These are phyloP conservation scores for Melieria omissa DNA, from an alignment of 2,888 invertebrate species.

Conservation along the genomic window DNA sequence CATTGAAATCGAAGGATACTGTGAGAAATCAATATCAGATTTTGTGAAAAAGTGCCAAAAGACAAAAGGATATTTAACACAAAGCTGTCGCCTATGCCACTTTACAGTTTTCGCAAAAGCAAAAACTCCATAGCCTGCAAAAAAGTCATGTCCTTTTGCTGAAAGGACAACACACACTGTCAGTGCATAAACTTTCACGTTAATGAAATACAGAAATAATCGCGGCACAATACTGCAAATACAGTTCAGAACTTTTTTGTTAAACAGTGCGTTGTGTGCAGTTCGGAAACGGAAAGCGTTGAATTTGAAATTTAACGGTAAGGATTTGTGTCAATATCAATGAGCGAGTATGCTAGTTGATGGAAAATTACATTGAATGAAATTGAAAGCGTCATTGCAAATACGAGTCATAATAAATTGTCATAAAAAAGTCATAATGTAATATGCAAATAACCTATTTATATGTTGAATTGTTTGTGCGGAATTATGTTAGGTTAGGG, in stretches of 20 bases:
- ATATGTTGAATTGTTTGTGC: no score
- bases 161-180: slow-evolving; percentile 15
- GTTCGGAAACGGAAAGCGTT: background rate
- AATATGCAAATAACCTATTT: no score
- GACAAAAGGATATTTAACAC: background rate
- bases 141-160: background rate
- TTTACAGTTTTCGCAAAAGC: background rate
- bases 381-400: no score
- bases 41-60: slow-evolving; percentile 5
- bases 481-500: no score
- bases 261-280: slow-evolving; percentile 16
- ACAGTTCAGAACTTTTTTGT: slow-evolving; percentile 66
- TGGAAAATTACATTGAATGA: no score
- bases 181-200: slow-evolving; percentile 45
- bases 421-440: no score
- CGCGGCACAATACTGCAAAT: slow-evolving; percentile 66
- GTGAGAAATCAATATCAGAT: slow-evolving; percentile 2
- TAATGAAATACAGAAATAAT: slow-evolving; percentile 67
- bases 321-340: background rate
- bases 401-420: no score
- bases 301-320: background rate
- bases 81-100: background rate
- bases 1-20: slow-evolving; percentile 17
- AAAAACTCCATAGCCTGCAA: background rate
- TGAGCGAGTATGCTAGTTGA: no score